Evolutionary conservation across 2,888 invertebrate species (phyloP).

Genomic region (Fissipunctia ypsillon): DNA sequence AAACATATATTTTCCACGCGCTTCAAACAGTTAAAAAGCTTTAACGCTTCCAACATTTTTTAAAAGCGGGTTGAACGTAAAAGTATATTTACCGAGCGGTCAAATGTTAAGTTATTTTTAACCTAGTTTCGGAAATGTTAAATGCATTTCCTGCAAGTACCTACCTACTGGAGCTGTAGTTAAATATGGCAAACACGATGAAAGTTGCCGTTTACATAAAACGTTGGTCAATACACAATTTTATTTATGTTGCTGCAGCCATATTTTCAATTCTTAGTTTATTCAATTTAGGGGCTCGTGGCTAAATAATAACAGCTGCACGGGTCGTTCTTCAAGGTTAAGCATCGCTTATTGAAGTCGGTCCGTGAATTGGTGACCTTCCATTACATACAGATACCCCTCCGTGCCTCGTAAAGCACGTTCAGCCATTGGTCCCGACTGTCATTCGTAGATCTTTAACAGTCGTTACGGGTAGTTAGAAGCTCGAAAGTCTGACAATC

Average conservation of each 20-base stretch:
- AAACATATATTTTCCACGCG: slow-evolving; percentile 16
- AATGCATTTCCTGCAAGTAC: slow-evolving; percentile 51
- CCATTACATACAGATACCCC: too few species aligned
- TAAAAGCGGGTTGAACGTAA: slow-evolving; percentile 43
- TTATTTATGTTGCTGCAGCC: background rate
- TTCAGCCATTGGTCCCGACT: too few species aligned
- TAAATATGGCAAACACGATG: slow-evolving; percentile 13
- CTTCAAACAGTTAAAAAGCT: slow-evolving; percentile 44
- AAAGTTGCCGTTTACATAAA: slow-evolving; percentile 11
- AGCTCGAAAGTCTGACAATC: too few species aligned
- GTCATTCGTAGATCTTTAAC: too few species aligned
- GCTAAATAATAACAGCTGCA: too few species aligned
- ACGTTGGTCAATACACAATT: slow-evolving; percentile 21
- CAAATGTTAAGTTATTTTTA: slow-evolving; percentile 64
- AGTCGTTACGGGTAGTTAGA: too few species aligned
- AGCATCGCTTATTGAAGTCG: too few species aligned
- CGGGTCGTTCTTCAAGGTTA: too few species aligned
- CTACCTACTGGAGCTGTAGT: slow-evolving; percentile 18
- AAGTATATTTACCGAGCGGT: slow-evolving; percentile 57
- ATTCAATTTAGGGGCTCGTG: too few species aligned
- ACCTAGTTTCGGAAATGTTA: slow-evolving; percentile 59
- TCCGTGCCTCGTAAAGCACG: too few species aligned
- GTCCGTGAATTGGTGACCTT: too few species aligned
- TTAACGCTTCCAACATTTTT: slow-evolving; percentile 47
- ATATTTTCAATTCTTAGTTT: background rate